Evolutionary conservation across 2,888 invertebrate species (phyloP).

Genomic region (Digitonthophagus gazella): DNA sequence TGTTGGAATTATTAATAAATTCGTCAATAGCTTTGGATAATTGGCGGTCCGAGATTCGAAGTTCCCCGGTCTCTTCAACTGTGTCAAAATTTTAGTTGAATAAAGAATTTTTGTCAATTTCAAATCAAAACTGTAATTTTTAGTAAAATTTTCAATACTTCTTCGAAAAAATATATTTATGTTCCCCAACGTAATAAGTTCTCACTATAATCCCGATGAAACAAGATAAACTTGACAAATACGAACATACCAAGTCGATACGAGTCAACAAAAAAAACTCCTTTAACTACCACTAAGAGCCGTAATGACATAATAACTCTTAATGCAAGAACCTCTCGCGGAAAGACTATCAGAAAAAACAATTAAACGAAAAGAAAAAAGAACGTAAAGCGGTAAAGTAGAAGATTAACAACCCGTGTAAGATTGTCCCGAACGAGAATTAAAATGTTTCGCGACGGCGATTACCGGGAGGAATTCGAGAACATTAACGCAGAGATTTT

Average conservation of each 20-base stretch:
- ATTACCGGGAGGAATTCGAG: background rate
- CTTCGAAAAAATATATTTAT: no score
- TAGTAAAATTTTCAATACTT: no score
- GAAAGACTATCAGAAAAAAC: background rate
- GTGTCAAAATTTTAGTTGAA: no score
- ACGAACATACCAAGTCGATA: background rate
- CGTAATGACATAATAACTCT: background rate
- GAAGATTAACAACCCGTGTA: background rate
- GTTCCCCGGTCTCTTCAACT: no score
- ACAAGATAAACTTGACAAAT: background rate
- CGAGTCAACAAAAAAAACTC: background rate
- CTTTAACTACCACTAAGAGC: background rate
- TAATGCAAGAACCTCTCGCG: background rate
- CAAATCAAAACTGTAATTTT: no score
- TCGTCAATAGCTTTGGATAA: no score
- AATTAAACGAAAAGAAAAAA: background rate
- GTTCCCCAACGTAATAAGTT: no score
- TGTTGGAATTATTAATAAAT: no score
- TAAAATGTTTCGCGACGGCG: background rate
- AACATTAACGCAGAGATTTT: background rate
- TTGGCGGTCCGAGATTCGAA: no score
- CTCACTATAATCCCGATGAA: background rate
- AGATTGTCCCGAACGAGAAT: background rate
- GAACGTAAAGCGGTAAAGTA: background rate
- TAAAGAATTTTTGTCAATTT: no score